Conservation (phyloP, 2,113 vertebrate genomes). For the Sphyrna mokarran region DNA sequence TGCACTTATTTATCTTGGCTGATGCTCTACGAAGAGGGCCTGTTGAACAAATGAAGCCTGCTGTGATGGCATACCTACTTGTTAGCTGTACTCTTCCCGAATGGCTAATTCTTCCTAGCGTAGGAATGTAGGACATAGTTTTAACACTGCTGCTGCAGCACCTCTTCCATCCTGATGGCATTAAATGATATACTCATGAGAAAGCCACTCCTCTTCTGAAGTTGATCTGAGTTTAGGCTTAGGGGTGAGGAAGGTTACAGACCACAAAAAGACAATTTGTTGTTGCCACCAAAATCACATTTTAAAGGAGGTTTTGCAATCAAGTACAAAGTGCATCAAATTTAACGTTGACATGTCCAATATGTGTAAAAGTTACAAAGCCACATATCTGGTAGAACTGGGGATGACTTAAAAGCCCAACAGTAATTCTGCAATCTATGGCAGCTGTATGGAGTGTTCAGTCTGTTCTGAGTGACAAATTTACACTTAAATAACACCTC, state of each 20-base stretch:
- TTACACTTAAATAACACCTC: conserved; percentile 37
- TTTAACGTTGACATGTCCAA: not conserved
- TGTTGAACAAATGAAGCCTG: not conserved
- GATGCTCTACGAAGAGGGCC: not conserved
- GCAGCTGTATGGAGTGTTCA: conserved; percentile 36
- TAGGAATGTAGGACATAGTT: not conserved
- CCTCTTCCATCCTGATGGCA: not conserved
- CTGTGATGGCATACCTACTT: not conserved
- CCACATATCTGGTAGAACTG: not conserved
- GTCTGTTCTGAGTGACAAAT: conserved; percentile 37
- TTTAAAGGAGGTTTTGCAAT: not conserved
- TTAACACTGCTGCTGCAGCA: not conserved
- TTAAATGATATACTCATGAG: not conserved
- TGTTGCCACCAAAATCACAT: not conserved
- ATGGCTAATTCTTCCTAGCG: not conserved
- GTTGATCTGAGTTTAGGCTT: not conserved
- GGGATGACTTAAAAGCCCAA: conserved; percentile 6
- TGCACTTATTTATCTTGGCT: not conserved
- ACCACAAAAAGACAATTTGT: not conserved
- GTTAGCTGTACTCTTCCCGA: not conserved
- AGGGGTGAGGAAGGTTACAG: not conserved
- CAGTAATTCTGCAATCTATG: conserved; percentile 19
- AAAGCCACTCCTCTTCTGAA: not conserved
- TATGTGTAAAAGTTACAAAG: not conserved
- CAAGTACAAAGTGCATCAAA: not conserved